These are phyloP conservation scores for Thaumatotibia leucotreta DNA, from an alignment of 1,140 invertebrate genomes.

Conservation along the genomic window DNA sequence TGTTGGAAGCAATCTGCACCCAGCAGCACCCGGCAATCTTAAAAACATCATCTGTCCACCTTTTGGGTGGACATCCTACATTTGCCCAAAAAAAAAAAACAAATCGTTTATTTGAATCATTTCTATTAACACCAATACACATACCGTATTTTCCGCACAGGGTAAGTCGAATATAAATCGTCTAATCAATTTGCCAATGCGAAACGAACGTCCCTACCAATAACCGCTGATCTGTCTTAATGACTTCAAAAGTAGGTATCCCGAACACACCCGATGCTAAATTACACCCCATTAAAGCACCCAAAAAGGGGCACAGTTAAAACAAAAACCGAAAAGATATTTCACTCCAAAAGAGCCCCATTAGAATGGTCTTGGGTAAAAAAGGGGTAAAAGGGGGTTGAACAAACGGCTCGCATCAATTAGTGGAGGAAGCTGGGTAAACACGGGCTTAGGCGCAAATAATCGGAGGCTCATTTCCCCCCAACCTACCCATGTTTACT, in stretches of 20 bases:
- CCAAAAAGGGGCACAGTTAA: neutral
- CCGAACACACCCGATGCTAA: neutral
- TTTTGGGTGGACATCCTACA: no score
- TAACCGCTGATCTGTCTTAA: slow-evolving; percentile 2
- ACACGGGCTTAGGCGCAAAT: slow-evolving; percentile 16
- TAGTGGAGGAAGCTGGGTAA: slow-evolving; percentile 8
- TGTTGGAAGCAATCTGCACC: no score
- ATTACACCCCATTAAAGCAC: neutral
- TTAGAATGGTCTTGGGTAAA: slow-evolving; percentile 4
- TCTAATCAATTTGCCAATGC: neutral
- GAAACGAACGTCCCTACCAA: neutral
- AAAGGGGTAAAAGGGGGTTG: neutral
- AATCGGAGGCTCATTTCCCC: slow-evolving; percentile 14
- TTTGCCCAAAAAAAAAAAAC: no score
- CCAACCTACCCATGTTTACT: slow-evolving; percentile 15
- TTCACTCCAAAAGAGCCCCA: slow-evolving; percentile 13
- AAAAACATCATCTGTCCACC: no score
- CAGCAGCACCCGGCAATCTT: no score
- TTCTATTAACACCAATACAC: no score
- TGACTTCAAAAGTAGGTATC: slow-evolving; percentile 2
- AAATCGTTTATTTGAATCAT: no score
- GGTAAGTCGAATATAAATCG: neutral
- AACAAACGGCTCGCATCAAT: slow-evolving; percentile 15
- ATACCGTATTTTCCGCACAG: no score
- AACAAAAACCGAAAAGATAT: slow-evolving; percentile 16